Percentiles rank a stretch among this genome's conserved stretches.
Evolutionary conservation across 2,888 invertebrate genomes (phyloP).

Genomic region (Pandemis corylana): DNA sequence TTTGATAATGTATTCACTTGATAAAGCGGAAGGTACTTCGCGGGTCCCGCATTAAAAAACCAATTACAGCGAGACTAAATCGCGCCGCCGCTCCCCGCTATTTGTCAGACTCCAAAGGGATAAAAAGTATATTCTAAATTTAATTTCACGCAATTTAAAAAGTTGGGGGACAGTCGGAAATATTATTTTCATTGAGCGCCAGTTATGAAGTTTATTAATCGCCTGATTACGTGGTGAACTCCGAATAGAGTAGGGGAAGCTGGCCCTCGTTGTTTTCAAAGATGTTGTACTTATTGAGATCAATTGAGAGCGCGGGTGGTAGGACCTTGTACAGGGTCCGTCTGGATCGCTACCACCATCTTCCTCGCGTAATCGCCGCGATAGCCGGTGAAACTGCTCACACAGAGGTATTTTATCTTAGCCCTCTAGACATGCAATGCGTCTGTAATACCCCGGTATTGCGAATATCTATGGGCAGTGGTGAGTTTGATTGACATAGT

Average conservation of each 20-base stretch:
- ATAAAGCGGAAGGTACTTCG: constrained; percentile 82
- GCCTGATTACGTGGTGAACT: constrained; percentile 46
- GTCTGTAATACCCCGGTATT: too few relatives aligned
- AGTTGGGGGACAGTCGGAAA: constrained; percentile 73
- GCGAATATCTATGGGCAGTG: too few relatives aligned
- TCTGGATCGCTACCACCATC: not conserved
- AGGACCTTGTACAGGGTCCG: too few relatives aligned
- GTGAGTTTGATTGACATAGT: too few relatives aligned
- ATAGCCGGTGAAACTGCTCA: too few relatives aligned
- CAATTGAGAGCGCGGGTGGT: not conserved
- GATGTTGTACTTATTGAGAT: not conserved
- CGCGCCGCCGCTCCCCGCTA: constrained; percentile 76
- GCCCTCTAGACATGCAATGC: too few relatives aligned
- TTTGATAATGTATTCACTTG: constrained; percentile 85
- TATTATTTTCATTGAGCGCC: constrained; percentile 74
- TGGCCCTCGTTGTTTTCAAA: not conserved
- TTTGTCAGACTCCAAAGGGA: constrained; percentile 83
- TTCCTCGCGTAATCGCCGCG: not conserved
- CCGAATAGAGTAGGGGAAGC: constrained; percentile 21
- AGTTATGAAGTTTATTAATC: constrained; percentile 72
- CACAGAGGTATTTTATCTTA: too few relatives aligned
- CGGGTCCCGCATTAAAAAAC: constrained; percentile 83
- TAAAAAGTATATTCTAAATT: constrained; percentile 83
- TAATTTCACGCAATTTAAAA: constrained; percentile 84
- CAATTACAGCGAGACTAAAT: constrained; percentile 84